A percentile compares a stretch with the other conserved stretches of the same genome.
Conservation (phyloP, 2,113 vertebrate species). For the Callospermophilus lateralis region DNA sequence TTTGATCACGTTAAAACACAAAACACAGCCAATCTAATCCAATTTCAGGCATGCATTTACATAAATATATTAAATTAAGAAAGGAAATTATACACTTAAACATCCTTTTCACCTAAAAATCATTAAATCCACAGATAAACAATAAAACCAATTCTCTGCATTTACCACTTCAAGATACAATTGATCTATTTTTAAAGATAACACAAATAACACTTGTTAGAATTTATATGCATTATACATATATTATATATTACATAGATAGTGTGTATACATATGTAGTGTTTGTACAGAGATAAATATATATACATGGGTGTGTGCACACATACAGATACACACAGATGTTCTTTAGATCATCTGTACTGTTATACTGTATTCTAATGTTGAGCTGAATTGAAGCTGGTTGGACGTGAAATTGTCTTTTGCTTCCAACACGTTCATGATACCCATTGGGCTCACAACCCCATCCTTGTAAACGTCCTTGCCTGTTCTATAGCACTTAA, state of each 20-base stretch:
- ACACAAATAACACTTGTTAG: conserved; percentile 91
- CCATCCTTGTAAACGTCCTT: conserved; percentile 15
- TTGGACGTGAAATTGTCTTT: conserved; percentile 73
- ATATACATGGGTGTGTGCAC: conserved; percentile 80
- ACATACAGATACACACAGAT: conserved; percentile 75
- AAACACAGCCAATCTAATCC: conserved; percentile 89
- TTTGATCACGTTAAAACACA: conserved; percentile 90
- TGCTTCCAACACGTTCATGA: conserved; percentile 72
- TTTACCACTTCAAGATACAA: conserved; percentile 90
- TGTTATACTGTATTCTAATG: conserved; percentile 66
- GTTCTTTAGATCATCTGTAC: conserved; percentile 72
- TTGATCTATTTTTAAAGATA: conserved; percentile 89
- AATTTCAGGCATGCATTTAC: conserved; percentile 92
- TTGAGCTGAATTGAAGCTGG: conserved; percentile 63
- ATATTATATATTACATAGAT: conserved; percentile 92
- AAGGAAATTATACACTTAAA: conserved; percentile 91
- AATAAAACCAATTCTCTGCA: conserved; percentile 90
- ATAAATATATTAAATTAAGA: conserved; percentile 91
- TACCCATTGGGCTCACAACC: not conserved
- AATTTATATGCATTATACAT: conserved; percentile 93
- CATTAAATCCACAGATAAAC: conserved; percentile 91
- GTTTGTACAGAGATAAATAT: conserved; percentile 87
- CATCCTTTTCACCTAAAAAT: conserved; percentile 89
- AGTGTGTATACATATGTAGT: conserved; percentile 91
- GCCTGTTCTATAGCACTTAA: conserved; percentile 39